These are phyloP conservation scores for Caerostris darwini DNA, from an alignment of 1,140 invertebrate genomes.

Conservation along the genomic window DNA sequence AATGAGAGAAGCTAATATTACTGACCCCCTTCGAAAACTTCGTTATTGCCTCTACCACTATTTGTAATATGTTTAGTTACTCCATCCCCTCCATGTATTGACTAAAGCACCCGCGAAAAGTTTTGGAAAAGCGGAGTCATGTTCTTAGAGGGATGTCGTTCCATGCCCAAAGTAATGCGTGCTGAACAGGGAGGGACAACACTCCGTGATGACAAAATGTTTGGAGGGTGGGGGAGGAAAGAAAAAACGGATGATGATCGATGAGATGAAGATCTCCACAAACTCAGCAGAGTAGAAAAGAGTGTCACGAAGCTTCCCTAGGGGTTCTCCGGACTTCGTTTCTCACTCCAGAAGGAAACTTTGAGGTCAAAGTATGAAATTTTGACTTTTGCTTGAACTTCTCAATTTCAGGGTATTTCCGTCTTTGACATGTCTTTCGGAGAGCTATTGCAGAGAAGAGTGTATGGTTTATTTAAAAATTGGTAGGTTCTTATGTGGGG, in stretches of 20 bases:
- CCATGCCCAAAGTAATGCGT: constrained; percentile 29
- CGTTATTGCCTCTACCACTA: background rate
- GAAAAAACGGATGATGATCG: constrained; percentile 16
- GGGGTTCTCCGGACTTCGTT: constrained; percentile 28
- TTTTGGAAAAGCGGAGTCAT: constrained; percentile 42
- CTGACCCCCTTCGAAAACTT: background rate
- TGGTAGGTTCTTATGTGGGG: background rate
- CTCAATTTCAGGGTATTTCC: constrained; percentile 15
- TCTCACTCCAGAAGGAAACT: constrained; percentile 17
- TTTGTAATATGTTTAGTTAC: background rate
- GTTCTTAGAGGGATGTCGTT: constrained; percentile 34
- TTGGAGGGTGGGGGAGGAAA: constrained; percentile 5
- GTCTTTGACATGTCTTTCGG: background rate
- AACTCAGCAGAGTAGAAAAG: constrained; percentile 51
- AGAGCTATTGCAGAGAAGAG: background rate
- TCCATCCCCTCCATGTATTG: background rate
- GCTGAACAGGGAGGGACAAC: background rate
- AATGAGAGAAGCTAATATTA: background rate
- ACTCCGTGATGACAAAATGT: constrained; percentile 30
- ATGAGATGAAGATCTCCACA: constrained; percentile 38
- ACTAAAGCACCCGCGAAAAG: constrained; percentile 28
- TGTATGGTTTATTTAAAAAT: background rate
- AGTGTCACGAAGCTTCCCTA: constrained; percentile 38
- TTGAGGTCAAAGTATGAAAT: constrained; percentile 48
- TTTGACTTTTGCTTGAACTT: constrained; percentile 51